Conservation (phyloP, 2,797 vertebrate genomes). For the Saxicola maurus region DNA sequence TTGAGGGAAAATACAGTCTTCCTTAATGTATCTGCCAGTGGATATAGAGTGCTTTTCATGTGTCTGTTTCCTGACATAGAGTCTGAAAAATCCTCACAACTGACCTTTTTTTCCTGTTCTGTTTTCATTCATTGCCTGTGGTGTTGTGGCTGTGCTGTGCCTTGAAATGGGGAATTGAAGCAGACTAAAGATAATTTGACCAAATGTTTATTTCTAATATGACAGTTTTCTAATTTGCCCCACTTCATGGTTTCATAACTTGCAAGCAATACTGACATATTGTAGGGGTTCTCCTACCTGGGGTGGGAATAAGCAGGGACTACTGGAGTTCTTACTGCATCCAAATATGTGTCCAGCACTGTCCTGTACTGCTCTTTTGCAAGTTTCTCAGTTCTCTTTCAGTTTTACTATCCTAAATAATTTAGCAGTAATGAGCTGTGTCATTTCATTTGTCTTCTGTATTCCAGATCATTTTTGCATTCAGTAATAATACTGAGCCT, state of each 20-base stretch:
- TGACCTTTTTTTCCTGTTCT: not conserved
- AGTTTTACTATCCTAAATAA: not conserved
- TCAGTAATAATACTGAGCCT: not conserved
- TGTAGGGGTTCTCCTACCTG: not conserved
- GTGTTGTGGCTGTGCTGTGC: not conserved
- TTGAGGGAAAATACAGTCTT: not conserved
- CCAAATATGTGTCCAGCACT: not conserved
- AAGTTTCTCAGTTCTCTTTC: not conserved
- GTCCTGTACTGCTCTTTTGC: not conserved
- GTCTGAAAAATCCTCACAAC: not conserved
- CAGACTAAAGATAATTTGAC: not conserved
- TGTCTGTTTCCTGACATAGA: not conserved
- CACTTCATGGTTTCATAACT: accelerated
- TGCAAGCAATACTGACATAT: accelerated
- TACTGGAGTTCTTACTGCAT: not conserved
- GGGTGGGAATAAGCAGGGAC: not conserved
- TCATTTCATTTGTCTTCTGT: not conserved
- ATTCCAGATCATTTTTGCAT: not conserved
- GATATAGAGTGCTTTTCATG: not conserved
- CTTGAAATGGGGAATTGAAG: not conserved
- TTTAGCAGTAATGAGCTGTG: not conserved
- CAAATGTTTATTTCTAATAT: not conserved
- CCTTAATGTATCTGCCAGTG: not conserved
- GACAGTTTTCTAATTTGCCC: not conserved
- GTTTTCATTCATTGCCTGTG: not conserved